Conservation (phyloP, 2,797 vertebrate genomes). For the Parauchenoglanis ngamensis region DNA sequence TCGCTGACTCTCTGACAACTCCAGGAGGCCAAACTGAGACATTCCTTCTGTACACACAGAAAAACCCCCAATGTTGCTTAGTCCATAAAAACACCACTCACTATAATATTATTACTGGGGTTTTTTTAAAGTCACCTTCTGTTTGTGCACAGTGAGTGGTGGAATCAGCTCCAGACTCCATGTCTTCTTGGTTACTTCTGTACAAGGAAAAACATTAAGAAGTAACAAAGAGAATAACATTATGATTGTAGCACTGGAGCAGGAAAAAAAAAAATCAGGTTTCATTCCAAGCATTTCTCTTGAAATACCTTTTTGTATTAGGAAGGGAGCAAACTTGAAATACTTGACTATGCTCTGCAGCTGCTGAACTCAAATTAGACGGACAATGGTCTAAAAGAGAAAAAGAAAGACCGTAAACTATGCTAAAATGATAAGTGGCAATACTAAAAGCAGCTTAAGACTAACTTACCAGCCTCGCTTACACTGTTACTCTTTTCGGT, state of each 20-base stretch:
- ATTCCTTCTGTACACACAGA: slow-evolving; percentile 70
- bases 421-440: background rate
- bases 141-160: slow-evolving; percentile 66
- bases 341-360: slow-evolving; percentile 71
- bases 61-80: background rate
- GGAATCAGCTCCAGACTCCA: slow-evolving; percentile 69
- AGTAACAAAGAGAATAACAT: background rate
- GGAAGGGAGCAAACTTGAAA: slow-evolving; percentile 60
- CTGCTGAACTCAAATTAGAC: slow-evolving; percentile 51
- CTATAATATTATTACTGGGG: background rate
- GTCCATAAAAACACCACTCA: background rate
- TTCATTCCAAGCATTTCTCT: background rate
- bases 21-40: slow-evolving; percentile 84
- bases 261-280: background rate
- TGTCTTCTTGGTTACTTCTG: slow-evolving; percentile 65
- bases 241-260: background rate
- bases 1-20: slow-evolving; percentile 91
- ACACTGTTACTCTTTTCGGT: slow-evolving; percentile 60
- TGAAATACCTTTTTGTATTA: slow-evolving; percentile 65
- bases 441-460: slow-evolving; percentile 39
- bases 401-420: background rate
- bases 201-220: background rate
- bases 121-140: slow-evolving; percentile 74
- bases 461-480: slow-evolving; percentile 61
- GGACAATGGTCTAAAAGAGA: slow-evolving; percentile 55